phyloP scores from a whole-genome alignment of 2,797 vertebrate genomes.

The Sphenodon punctatus region DNA sequence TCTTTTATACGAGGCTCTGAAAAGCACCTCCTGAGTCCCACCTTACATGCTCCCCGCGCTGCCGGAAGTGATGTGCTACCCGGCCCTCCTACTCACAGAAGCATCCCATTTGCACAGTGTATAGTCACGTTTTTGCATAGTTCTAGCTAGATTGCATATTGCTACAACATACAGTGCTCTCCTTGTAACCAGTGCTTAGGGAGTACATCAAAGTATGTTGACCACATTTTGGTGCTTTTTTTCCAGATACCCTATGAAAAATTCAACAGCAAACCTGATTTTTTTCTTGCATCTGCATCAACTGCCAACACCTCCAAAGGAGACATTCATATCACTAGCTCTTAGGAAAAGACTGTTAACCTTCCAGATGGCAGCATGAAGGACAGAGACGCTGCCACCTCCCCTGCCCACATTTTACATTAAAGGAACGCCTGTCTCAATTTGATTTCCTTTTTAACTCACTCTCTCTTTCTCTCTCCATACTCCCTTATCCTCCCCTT shows the following conservation, averaged over 20 bases:
- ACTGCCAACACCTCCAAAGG: neutral
- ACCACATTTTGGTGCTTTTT: too few relatives aligned
- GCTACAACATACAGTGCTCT: too few relatives aligned
- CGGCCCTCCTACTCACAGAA: too few relatives aligned
- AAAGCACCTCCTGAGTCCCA: too few relatives aligned
- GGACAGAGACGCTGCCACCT: neutral
- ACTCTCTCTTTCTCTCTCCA: neutral
- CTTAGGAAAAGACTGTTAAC: neutral
- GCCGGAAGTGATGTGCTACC: too few relatives aligned
- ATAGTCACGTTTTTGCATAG: too few relatives aligned
- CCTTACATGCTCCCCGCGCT: too few relatives aligned
- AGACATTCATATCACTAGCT: neutral
- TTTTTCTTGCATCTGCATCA: neutral
- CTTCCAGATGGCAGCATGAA: neutral
- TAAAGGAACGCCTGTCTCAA: neutral
- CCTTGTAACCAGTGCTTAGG: too few relatives aligned
- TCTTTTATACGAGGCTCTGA: too few relatives aligned
- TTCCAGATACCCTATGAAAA: neutral
- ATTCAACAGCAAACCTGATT: neutral
- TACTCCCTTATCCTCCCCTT: neutral
- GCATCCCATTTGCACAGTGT: too few relatives aligned
- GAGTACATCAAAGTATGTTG: too few relatives aligned
- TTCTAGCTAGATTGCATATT: too few relatives aligned
- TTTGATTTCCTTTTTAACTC: neutral
- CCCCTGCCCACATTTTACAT: neutral